Evolutionary conservation across 2,113 vertebrate genomes (phyloP).

Genomic region (Bettongia penicillata): DNA sequence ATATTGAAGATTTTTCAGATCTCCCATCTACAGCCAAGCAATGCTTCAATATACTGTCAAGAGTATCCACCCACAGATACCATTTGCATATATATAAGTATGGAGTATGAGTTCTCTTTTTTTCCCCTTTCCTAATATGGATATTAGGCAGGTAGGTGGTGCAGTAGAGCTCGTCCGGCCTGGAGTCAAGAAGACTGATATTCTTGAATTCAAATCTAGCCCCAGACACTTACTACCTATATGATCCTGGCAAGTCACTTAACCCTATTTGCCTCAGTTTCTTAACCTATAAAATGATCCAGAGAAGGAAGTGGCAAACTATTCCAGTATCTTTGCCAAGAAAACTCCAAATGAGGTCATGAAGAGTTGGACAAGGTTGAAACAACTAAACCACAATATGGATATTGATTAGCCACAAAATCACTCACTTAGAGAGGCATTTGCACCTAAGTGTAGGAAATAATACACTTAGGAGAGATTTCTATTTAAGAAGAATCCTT

Average conservation of each 20-base stretch:
- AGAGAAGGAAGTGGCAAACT: neutral
- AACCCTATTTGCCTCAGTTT: neutral
- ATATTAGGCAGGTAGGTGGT: neutral
- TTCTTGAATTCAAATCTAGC: neutral
- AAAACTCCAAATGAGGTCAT: neutral
- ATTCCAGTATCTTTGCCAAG: neutral
- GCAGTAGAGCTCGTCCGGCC: neutral
- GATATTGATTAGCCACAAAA: neutral
- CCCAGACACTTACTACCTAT: neutral
- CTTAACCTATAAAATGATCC: neutral
- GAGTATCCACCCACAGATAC: neutral
- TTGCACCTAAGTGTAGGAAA: neutral
- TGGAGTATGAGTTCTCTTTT: neutral
- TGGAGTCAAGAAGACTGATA: neutral
- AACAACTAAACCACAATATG: neutral
- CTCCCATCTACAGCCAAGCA: neutral
- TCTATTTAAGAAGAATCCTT: neutral
- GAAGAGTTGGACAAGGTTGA: neutral
- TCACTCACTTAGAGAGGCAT: neutral
- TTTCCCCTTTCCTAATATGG: neutral
- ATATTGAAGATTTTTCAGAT: neutral
- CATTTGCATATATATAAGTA: neutral
- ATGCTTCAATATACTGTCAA: neutral
- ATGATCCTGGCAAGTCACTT: neutral
- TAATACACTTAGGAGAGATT: neutral